These are phyloP conservation scores for Callipepla californica DNA, from an alignment of 2,113 vertebrate species.

Conservation along the genomic window DNA sequence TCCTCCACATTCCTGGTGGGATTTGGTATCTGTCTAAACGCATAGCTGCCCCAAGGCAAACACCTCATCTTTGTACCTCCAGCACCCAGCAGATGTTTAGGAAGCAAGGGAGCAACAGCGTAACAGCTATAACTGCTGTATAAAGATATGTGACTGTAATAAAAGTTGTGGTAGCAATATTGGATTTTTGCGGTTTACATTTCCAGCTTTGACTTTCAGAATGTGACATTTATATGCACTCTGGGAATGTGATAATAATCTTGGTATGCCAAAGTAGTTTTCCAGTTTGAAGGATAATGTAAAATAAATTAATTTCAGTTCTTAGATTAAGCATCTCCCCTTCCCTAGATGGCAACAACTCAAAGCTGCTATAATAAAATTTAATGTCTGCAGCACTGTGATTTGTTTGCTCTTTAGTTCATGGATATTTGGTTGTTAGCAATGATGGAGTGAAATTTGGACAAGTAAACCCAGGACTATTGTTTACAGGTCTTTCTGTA, in stretches of 20 bases:
- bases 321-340: conserved; percentile 20
- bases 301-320: conserved; percentile 56
- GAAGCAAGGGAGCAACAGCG: not conserved
- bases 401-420: not conserved
- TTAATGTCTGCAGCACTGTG: not conserved
- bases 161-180: conserved; percentile 55
- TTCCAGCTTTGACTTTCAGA: conserved; percentile 54
- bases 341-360: conserved; percentile 33
- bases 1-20: not conserved
- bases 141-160: conserved; percentile 25
- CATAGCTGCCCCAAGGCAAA: not conserved
- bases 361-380: conserved; percentile 35
- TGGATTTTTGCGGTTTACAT: conserved; percentile 54
- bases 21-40: not conserved
- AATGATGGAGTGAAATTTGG: not conserved
- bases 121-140: not conserved
- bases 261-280: conserved; percentile 39
- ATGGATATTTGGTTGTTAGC: not conserved
- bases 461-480: not conserved
- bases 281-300: conserved; percentile 48
- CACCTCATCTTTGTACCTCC: not conserved
- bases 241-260: conserved; percentile 51
- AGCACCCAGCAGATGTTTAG: conserved; percentile 12
- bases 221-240: conserved; percentile 33
- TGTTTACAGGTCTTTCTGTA: not conserved